Conservation (phyloP, 2,113 vertebrate genomes). For the Anthoscopus minutus region DNA sequence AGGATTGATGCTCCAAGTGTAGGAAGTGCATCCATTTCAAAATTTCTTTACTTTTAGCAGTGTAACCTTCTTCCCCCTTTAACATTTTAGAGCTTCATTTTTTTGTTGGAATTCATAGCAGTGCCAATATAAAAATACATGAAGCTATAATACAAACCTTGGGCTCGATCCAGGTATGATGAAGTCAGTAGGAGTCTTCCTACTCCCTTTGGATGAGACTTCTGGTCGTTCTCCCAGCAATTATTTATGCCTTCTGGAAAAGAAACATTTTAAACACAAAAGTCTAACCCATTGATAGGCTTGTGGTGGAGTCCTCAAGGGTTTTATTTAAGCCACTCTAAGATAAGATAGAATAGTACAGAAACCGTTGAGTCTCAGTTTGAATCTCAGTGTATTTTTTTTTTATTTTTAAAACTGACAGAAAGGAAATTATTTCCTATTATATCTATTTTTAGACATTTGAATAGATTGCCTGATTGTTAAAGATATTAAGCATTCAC, state of each 20-base stretch:
- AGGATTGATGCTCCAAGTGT: not conserved
- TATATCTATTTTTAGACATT: slow-evolving; percentile 1
- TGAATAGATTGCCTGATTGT: slow-evolving; percentile 13
- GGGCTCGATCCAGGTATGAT: not conserved
- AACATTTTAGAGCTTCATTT: slow-evolving; percentile 46
- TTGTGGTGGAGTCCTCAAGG: not conserved
- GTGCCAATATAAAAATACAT: not conserved
- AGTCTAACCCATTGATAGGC: not conserved
- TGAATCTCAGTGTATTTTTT: not conserved
- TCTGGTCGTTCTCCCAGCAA: not conserved
- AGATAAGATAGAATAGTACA: not conserved
- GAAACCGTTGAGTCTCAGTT: not conserved
- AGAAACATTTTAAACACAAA: not conserved
- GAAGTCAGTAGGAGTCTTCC: slow-evolving; percentile 14
- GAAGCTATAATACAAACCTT: slow-evolving; percentile 2
- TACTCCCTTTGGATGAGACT: not conserved
- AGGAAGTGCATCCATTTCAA: slow-evolving; percentile 8
- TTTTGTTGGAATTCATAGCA: not conserved
- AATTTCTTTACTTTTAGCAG: not conserved
- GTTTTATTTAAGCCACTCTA: not conserved
- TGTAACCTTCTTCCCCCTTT: slow-evolving; percentile 31
- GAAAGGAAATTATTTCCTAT: slow-evolving; percentile 13
- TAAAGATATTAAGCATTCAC: not conserved
- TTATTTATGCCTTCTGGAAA: slow-evolving; percentile 26
- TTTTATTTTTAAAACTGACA: not conserved